Percentiles rank a stretch among this genome's conserved stretches.
Conservation (phyloP, 2,797 vertebrate genomes). For the Phrynocephalus guinanensis region DNA sequence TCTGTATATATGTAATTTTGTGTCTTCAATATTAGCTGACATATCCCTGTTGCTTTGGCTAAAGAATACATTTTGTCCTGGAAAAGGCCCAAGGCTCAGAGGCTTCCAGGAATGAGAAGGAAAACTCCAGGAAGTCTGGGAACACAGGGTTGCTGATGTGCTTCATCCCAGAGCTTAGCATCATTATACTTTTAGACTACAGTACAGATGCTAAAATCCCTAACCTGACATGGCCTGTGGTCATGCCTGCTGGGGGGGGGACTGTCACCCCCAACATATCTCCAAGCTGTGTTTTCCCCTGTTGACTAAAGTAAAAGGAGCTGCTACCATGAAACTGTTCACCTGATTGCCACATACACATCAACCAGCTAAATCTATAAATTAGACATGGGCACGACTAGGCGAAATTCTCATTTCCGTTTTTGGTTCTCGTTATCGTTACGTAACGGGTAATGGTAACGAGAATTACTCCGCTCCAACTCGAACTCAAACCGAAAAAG, state of each 20-base stretch:
- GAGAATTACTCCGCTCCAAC: too few relatives aligned
- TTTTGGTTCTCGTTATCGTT: too few relatives aligned
- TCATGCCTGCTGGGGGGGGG: background rate
- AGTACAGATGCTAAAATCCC: too few relatives aligned
- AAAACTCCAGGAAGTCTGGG: background rate
- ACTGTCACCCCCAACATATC: background rate
- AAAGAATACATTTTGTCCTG: background rate
- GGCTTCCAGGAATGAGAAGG: background rate
- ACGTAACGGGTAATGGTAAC: too few relatives aligned
- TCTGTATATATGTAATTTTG: background rate
- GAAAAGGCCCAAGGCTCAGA: background rate
- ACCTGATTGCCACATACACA: background rate
- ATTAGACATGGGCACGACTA: background rate
- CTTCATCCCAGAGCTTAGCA: too few relatives aligned
- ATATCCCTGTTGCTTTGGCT: background rate
- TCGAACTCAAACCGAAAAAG: too few relatives aligned
- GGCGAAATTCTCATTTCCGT: too few relatives aligned
- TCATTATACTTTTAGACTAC: too few relatives aligned
- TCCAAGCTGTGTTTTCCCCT: too few relatives aligned
- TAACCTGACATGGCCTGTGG: background rate
- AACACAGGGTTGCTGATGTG: background rate
- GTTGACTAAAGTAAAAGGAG: background rate
- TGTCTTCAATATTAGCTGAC: background rate
- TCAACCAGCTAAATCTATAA: background rate
- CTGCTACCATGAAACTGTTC: background rate